phyloP scores from a whole-genome alignment of 1,140 invertebrate species.

The Platorchestia sp. region DNA sequence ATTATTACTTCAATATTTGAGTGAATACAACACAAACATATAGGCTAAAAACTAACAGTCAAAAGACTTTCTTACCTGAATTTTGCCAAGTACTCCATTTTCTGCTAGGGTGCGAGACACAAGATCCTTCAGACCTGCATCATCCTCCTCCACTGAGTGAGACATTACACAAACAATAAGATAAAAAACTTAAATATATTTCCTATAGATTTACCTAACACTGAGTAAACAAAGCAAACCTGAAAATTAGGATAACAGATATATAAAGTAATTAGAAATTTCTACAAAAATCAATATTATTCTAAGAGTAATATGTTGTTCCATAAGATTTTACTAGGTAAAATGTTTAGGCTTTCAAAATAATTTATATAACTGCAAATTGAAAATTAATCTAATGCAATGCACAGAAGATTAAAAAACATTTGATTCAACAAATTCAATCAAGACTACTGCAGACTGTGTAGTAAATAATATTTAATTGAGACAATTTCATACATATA shows the following conservation, averaged over 20 bases:
- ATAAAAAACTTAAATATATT: neutral
- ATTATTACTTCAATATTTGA: neutral
- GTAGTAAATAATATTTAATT: too few species aligned
- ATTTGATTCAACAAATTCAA: too few species aligned
- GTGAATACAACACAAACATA: neutral
- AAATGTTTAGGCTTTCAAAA: too few species aligned
- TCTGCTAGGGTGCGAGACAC: slow-evolving; percentile 59
- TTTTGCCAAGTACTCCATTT: slow-evolving; percentile 64
- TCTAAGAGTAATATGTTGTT: too few species aligned
- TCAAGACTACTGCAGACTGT: too few species aligned
- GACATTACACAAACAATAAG: neutral
- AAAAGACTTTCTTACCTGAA: slow-evolving; percentile 57
- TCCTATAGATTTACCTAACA: neutral
- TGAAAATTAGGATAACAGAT: neutral
- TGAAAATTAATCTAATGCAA: too few species aligned
- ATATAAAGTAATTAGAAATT: neutral
- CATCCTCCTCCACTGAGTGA: slow-evolving; percentile 65
- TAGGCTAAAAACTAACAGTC: neutral
- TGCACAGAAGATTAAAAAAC: too few species aligned
- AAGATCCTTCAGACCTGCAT: slow-evolving; percentile 61
- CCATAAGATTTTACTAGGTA: too few species aligned
- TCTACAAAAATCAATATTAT: too few species aligned
- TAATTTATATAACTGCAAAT: too few species aligned
- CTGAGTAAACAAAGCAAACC: neutral
- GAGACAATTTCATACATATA: too few species aligned